Evolutionary conservation across 2,888 invertebrate genomes (phyloP).

Genomic region (Corythucha ciliata): DNA sequence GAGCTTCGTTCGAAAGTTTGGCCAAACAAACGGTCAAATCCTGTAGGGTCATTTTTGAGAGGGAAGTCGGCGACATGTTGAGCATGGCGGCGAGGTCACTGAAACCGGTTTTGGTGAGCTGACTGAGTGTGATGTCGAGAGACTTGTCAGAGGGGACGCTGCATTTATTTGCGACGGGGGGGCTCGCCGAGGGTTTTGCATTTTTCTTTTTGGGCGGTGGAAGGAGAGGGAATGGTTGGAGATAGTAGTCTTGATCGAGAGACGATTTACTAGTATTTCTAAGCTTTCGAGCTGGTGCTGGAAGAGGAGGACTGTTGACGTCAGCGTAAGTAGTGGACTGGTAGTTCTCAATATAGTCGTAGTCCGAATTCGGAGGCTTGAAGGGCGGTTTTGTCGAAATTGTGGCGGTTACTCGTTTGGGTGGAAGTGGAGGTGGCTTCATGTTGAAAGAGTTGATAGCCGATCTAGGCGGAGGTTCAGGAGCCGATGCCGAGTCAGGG

Average conservation of each 20-base stretch:
- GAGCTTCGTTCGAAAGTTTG: constrained; percentile 45
- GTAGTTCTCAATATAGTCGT: constrained; percentile 48
- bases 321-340: constrained; percentile 40
- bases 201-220: constrained; percentile 43
- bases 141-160: constrained; percentile 34
- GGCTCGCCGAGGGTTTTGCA: constrained; percentile 3
- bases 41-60: constrained; percentile 77
- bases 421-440: constrained; percentile 64
- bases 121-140: constrained; percentile 70
- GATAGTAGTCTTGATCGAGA: constrained; percentile 43
- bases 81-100: constrained; percentile 66
- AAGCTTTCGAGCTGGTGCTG: constrained; percentile 51
- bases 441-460: constrained; percentile 48
- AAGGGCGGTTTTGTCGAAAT: constrained; percentile 55
- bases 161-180: constrained; percentile 13
- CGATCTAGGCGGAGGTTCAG: constrained; percentile 59
- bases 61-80: constrained; percentile 64
- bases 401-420: constrained; percentile 53
- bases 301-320: constrained; percentile 50
- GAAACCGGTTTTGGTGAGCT: constrained; percentile 70
- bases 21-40: constrained; percentile 74
- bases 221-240: constrained; percentile 53
- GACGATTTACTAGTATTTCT: constrained; percentile 36
- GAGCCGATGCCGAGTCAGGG: constrained; percentile 42
- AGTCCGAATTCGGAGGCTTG: constrained; percentile 51